Evolutionary conservation across 2,113 vertebrate genomes (phyloP), one percentile per base, ranked within the genome.

Genomic region (Elephantulus edwardii): DNA sequence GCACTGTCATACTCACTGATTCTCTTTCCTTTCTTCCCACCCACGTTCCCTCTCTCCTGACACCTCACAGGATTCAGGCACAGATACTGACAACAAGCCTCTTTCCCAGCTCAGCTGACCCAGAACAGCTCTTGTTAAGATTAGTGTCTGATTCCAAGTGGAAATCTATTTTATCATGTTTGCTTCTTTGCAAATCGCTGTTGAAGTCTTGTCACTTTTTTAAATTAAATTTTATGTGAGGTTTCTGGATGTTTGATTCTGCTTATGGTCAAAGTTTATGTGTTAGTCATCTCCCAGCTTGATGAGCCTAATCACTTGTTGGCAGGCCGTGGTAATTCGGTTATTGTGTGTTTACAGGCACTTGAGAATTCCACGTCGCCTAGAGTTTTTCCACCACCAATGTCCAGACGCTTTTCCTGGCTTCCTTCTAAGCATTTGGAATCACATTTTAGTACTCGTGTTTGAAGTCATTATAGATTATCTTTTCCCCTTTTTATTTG

Each of bases 321-420:
- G 88, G 92, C 92, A 85, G 54, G 42, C 81, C 17, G 0, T 58
- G 44, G 68, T 52, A 58, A 54, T 42, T 89, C 88, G 44, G 82
- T 92, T 58, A 54, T 7, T 89, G 74, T 78, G 81, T 76, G 8
- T 92, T 94, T 87, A 52, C 56, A 82, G 85, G 81, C 60, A 50
- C 0, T 16, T 74, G 35, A n/a, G 0, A 92, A 89, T 92, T 90
- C 76, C 89, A 90, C 81, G 22, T 14, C 46, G 83, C 87, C 85
- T 58, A 52, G 80, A 86, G 11, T 54, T 83, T 95, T 95, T 90
- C 91, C 91, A 71, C 80, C 46, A 52, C 48, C 54, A 48, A 10
- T 68, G 68, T 89, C 88, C 81, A 89, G 81, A 86, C 13, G 11
- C 17, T 72, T 92, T 82, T 58, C 79, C 72, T 86, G 86, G 81